Percentiles rank a stretch among this genome's conserved stretches.
Evolutionary conservation across 2,113 vertebrate species (phyloP).

Genomic region (Penelope pileata): DNA sequence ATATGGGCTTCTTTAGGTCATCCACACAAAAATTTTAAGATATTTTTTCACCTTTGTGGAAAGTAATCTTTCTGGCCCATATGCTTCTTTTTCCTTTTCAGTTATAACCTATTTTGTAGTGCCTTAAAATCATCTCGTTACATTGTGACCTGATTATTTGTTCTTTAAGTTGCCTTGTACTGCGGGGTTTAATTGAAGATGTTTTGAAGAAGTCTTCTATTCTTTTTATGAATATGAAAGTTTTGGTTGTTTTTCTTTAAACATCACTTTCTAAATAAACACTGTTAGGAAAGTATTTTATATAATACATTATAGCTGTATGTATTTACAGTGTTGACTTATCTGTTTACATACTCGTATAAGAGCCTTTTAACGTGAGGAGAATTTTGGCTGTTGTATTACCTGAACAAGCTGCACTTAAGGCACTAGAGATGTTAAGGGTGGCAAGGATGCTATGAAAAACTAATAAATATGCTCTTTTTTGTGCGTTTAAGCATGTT

Average conservation of each 20-base stretch:
- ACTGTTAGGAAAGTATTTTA: neutral
- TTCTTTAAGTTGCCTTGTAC: neutral
- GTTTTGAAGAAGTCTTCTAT: neutral
- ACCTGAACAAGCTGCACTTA: neutral
- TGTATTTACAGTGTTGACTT: neutral
- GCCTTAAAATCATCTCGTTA: neutral
- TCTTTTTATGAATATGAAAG: neutral
- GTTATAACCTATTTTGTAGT: neutral
- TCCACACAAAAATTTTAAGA: neutral
- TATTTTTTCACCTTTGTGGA: too few species aligned
- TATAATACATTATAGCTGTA: neutral
- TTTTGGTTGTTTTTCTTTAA: neutral
- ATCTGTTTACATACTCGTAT: neutral
- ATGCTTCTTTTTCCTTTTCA: neutral
- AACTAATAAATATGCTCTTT: constrained; percentile 72
- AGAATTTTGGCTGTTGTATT: constrained; percentile 6
- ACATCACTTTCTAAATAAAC: neutral
- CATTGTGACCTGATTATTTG: neutral
- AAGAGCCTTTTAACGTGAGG: neutral
- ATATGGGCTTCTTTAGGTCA: neutral
- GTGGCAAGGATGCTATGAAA: constrained; percentile 10
- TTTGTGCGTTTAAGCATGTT: neutral
- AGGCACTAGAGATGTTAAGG: neutral
- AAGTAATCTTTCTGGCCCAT: neutral
- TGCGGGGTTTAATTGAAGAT: neutral